Base-by-base conservation (phyloP, 1,140 invertebrate genomes). In the Arion vulgaris region DNA sequence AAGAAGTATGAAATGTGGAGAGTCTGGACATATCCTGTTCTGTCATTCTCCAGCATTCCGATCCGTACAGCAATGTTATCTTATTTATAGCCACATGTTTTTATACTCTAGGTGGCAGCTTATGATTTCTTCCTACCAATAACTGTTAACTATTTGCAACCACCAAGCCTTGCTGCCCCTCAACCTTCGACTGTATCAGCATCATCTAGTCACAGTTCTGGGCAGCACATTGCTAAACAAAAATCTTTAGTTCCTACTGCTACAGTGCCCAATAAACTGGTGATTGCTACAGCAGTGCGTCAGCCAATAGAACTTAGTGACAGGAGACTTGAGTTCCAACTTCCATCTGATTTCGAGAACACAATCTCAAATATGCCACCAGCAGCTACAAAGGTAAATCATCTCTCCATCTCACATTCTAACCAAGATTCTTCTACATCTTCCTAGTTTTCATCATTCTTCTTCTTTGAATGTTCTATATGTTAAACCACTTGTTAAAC, bases 41-140 rank as follows among this genome's bases (percentile, higher is more conserved):
- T n/a, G n/a, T n/a, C n/a, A n/a, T n/a, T n/a, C n/a, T n/a, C n/a
- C n/a, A n/a, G n/a, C n/a, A n/a, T n/a, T n/a, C n/a, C n/a, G n/a
- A n/a, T n/a, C n/a, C n/a, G n/a, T n/a, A n/a, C n/a, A n/a, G n/a
- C n/a, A n/a, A n/a, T n/a, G n/a, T n/a, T n/a, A n/a, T n/a, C n/a
- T n/a, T n/a, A n/a, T n/a, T n/a, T n/a, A n/a, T n/a, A n/a, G n/a
- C n/a, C n/a, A n/a, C n/a, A 45, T 45, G 15, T 45, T 15, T 15
- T 45, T 45, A 15, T 45, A 15, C 41, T 75, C 9, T 85, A 92
- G 92, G 90, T 92, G n/a, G 91, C 92, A 36, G 89, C 91, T 0
- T 92, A 92, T 89, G 90, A 92, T 82, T 92, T 92, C 84, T 82
- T 91, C 17, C 88, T 92, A 85, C 91, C 91, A 38, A 88, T 91